Conservation (phyloP, 2,113 vertebrate species). For the Craseonycteris thonglongyai region DNA sequence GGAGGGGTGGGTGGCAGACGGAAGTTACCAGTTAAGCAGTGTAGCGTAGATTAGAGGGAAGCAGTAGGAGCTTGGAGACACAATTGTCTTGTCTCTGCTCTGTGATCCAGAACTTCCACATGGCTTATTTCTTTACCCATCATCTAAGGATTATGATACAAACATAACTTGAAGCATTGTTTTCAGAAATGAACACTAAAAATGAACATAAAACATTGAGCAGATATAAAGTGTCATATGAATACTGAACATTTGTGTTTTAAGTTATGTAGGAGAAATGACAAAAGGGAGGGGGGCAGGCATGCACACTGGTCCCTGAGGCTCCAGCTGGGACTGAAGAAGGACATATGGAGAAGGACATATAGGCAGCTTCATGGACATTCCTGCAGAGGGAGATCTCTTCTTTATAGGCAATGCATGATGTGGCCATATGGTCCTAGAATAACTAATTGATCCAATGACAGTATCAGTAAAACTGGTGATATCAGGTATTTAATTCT, state of each 20-base stretch:
- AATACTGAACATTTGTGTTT: background rate
- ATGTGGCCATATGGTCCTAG: background rate
- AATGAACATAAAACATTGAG: slow-evolving; percentile 27
- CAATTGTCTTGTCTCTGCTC: background rate
- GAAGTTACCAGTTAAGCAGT: background rate
- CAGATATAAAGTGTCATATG: slow-evolving; percentile 20
- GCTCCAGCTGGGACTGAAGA: background rate
- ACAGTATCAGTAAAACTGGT: background rate
- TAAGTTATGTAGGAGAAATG: background rate
- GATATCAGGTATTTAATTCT: background rate
- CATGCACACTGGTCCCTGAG: background rate
- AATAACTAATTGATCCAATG: background rate
- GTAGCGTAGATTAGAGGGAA: background rate
- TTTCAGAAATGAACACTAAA: slow-evolving; percentile 40
- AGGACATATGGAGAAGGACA: background rate
- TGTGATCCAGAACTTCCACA: background rate
- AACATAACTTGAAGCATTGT: background rate
- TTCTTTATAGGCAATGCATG: background rate
- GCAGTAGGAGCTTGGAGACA: background rate
- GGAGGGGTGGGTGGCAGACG: background rate
- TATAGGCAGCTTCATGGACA: background rate
- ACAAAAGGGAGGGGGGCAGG: background rate
- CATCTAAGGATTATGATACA: background rate
- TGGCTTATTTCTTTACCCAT: background rate
- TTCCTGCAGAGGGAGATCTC: background rate